Conservation (phyloP, 2,113 vertebrate species). For the Marmota monax region DNA sequence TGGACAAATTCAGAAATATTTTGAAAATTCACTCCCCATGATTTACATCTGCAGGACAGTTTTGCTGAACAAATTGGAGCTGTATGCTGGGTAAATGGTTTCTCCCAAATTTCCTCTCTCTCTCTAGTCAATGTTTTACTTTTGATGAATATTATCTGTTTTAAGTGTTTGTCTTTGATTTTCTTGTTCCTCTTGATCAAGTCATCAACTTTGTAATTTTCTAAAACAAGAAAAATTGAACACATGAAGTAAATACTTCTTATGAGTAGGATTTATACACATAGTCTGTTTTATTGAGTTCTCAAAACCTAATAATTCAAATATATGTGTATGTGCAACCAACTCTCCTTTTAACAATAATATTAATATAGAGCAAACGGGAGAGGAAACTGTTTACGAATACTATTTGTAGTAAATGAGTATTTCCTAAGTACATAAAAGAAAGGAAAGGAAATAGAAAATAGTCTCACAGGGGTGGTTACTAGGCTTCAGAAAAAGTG, state of each 20-base stretch:
- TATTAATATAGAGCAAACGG: neutral
- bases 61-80: conserved; percentile 8
- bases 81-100: neutral
- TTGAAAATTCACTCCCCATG: neutral
- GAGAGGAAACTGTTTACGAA: conserved; percentile 3
- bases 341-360: neutral
- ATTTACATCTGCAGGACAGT: conserved; percentile 10
- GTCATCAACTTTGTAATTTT: neutral
- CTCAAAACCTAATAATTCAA: conserved; percentile 29
- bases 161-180: neutral
- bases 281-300: neutral
- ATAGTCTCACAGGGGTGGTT: neutral
- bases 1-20: conserved; percentile 28
- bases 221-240: conserved; percentile 51
- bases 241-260: conserved; percentile 9
- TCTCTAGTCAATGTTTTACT: neutral
- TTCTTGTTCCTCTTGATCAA: conserved; percentile 28
- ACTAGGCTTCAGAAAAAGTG: neutral
- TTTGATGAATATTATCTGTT: neutral
- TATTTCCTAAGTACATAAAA: neutral
- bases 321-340: neutral
- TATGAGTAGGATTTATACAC: neutral
- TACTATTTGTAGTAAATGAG: neutral
- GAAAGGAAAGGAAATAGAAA: conserved; percentile 46
- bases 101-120: neutral